Conservation (phyloP, 2,113 vertebrate species). For the Archilochus colubris region DNA sequence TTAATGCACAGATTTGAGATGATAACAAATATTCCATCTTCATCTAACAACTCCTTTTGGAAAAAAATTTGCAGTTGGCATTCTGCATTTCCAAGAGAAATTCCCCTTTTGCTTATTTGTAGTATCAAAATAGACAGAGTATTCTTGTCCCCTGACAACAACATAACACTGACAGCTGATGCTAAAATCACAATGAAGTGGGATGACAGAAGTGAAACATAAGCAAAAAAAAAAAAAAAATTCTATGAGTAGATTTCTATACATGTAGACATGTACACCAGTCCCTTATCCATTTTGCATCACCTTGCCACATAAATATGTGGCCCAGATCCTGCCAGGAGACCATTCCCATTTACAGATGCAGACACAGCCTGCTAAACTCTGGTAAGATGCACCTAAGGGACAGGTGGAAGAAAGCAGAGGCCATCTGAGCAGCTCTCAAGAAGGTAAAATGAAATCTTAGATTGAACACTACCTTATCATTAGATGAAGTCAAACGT, state of each 20-base stretch:
- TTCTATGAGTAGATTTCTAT: neutral
- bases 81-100: neutral
- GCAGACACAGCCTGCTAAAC: neutral
- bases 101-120: neutral
- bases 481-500: neutral
- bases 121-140: neutral
- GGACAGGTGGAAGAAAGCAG: neutral
- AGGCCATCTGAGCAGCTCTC: neutral
- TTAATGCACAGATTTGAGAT: neutral
- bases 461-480: neutral
- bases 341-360: neutral
- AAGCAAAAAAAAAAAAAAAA: neutral
- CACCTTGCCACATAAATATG: neutral
- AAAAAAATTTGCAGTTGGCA: accelerated
- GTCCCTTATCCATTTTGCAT: neutral
- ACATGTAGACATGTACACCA: neutral
- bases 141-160: neutral
- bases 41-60: neutral
- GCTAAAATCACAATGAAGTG: neutral
- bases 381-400: neutral
- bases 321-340: neutral
- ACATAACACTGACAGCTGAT: neutral
- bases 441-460: neutral
- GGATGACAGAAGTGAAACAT: neutral
- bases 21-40: neutral